Evolutionary conservation across 2,113 vertebrate genomes (phyloP).

Genomic region (Nerophis ophidion): DNA sequence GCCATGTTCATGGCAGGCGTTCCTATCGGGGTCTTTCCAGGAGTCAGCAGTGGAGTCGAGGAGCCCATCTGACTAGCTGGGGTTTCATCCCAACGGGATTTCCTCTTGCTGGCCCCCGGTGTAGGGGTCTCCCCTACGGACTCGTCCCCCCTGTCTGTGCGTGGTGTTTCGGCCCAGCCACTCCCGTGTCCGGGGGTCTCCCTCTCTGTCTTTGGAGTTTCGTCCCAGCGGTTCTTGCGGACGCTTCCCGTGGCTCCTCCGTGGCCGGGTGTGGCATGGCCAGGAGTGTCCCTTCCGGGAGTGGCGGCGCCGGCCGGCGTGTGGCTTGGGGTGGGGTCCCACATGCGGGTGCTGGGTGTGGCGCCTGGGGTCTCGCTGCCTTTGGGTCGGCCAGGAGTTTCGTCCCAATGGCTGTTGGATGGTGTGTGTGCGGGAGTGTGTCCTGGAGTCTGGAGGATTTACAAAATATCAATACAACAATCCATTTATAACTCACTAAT

Average conservation of each 20-base stretch:
- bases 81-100: constrained; percentile 96
- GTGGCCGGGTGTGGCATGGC: constrained; percentile 92
- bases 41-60: constrained; percentile 92
- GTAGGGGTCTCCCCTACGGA: constrained; percentile 97
- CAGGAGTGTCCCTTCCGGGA: constrained; percentile 90
- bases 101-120: constrained; percentile 94
- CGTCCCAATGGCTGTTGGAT: constrained; percentile 92
- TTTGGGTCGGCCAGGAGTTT: constrained; percentile 93
- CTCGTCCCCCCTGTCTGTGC: constrained; percentile 93
- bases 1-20: constrained; percentile 99
- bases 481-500: background rate
- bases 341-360: constrained; percentile 93
- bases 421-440: constrained; percentile 92
- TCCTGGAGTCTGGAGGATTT: constrained; percentile 66
- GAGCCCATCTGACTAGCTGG: constrained; percentile 97
- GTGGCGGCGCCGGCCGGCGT: constrained; percentile 94
- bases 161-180: constrained; percentile 95
- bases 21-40: constrained; percentile 94
- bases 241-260: constrained; percentile 92
- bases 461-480: background rate
- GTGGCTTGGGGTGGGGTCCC: constrained; percentile 97
- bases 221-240: constrained; percentile 97
- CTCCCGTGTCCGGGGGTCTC: constrained; percentile 97
- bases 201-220: constrained; percentile 96
- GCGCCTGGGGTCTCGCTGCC: constrained; percentile 96